These are phyloP conservation scores for Anastrepha ludens DNA, from an alignment of 1,140 invertebrate genomes.

Conservation along the genomic window DNA sequence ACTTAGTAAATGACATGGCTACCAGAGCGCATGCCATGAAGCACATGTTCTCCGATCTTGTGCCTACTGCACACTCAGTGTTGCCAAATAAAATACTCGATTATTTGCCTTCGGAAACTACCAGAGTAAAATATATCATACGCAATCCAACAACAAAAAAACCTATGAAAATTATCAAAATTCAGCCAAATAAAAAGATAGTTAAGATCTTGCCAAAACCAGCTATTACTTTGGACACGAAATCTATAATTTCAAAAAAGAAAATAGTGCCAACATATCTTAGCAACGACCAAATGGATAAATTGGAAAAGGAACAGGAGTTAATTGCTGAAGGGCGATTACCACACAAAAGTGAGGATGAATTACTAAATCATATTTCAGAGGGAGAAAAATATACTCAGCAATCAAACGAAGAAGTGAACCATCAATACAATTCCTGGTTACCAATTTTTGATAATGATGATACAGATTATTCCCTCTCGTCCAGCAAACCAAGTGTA, in stretches of 20 bases:
- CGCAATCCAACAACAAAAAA: conserved; percentile 68
- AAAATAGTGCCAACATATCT: background rate
- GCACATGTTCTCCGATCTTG: conserved; percentile 63
- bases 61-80: conserved; percentile 57
- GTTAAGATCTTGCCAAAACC: conserved; percentile 62
- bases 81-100: conserved; percentile 61
- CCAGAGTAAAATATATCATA: conserved; percentile 68
- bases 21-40: conserved; percentile 65
- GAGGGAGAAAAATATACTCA: background rate
- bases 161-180: conserved; percentile 69
- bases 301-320: conserved; percentile 70
- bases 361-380: background rate
- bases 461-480: conserved; percentile 60
- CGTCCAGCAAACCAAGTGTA: conserved; percentile 61
- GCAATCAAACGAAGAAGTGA: conserved; percentile 63
- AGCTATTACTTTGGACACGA: conserved; percentile 10
- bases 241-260: conserved; percentile 24
- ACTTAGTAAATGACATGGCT: conserved; percentile 65
- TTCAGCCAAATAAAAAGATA: conserved; percentile 66
- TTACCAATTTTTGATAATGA: conserved; percentile 62
- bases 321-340: conserved; percentile 68
- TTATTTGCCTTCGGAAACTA: conserved; percentile 68
- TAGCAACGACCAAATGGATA: conserved; percentile 57
- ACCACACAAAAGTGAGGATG: conserved; percentile 62
- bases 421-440: conserved; percentile 63